phyloP scores from a whole-genome alignment of 2,888 invertebrate species.

The Andrena camellia region DNA sequence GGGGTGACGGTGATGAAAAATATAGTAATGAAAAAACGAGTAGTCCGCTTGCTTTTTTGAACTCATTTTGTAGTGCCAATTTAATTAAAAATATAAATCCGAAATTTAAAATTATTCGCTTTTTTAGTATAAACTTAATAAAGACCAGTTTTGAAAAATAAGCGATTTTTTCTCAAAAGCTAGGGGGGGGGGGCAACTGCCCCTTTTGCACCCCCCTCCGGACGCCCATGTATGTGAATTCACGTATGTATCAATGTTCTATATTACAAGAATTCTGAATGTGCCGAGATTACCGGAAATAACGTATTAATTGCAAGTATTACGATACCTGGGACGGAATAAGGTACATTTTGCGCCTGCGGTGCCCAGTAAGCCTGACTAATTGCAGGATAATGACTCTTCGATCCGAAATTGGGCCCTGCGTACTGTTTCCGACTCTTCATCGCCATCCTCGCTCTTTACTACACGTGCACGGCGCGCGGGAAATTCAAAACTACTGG shows the following conservation, averaged over 20 bases:
- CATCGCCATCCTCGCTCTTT: conserved; percentile 80
- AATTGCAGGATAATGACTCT: conserved; percentile 90
- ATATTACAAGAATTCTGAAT: not conserved
- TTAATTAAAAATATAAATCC: too few species aligned
- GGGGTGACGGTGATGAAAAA: too few species aligned
- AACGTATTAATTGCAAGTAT: conserved; percentile 24
- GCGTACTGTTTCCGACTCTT: conserved; percentile 82
- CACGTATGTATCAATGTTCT: not conserved
- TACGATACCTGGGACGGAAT: conserved; percentile 92
- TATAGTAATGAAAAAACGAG: too few species aligned
- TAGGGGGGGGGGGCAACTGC: too few species aligned
- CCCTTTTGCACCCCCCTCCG: too few species aligned
- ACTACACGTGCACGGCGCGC: conserved; percentile 44
- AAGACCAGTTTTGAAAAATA: too few species aligned
- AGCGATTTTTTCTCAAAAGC: too few species aligned
- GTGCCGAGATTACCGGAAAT: not conserved
- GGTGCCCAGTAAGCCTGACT: conserved; percentile 94
- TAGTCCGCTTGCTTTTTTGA: too few species aligned
- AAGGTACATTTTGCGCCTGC: conserved; percentile 92
- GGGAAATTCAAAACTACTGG: conserved; percentile 29
- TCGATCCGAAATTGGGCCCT: conserved; percentile 78
- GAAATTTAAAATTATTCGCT: too few species aligned
- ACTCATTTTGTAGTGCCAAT: too few species aligned
- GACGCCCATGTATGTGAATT: not conserved
- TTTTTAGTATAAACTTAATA: too few species aligned